Conservation (phyloP, 2,797 vertebrate species). For the Ptychobarbus kaznakovi region DNA sequence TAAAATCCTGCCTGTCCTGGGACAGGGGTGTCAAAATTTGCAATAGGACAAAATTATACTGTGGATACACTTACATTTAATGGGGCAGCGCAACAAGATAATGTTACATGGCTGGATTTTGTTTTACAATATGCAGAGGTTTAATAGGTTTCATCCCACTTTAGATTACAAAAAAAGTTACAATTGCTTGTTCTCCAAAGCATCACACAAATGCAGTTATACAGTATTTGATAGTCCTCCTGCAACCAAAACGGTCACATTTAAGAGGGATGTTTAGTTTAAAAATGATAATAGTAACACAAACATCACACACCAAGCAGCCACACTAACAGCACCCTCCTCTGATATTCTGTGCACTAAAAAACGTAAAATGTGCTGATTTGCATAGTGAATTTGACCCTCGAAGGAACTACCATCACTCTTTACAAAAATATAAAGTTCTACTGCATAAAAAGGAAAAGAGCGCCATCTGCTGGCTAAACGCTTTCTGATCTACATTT, state of each 20-base stretch:
- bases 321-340: background rate
- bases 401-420: background rate
- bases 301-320: constrained; percentile 8
- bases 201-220: constrained; percentile 28
- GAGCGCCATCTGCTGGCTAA: constrained; percentile 31
- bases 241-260: constrained; percentile 39
- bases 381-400: background rate
- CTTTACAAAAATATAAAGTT: background rate
- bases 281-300: constrained; percentile 1
- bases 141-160: constrained; percentile 14
- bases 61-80: constrained; percentile 55
- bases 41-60: constrained; percentile 46
- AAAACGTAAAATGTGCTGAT: background rate
- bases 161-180: constrained; percentile 41
- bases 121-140: constrained; percentile 52
- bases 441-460: background rate
- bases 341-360: background rate
- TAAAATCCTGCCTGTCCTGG: constrained; percentile 29
- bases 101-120: constrained; percentile 54
- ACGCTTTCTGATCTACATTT: background rate
- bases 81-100: constrained; percentile 41
- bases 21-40: constrained; percentile 37
- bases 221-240: constrained; percentile 12
- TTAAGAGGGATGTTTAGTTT: constrained; percentile 36
- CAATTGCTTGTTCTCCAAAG: constrained; percentile 14